Percentiles rank a stretch among this genome's conserved stretches.
These are phyloP conservation scores for Erpobdella octoculata DNA, from an alignment of 2,888 invertebrate species.

Conservation along the genomic window DNA sequence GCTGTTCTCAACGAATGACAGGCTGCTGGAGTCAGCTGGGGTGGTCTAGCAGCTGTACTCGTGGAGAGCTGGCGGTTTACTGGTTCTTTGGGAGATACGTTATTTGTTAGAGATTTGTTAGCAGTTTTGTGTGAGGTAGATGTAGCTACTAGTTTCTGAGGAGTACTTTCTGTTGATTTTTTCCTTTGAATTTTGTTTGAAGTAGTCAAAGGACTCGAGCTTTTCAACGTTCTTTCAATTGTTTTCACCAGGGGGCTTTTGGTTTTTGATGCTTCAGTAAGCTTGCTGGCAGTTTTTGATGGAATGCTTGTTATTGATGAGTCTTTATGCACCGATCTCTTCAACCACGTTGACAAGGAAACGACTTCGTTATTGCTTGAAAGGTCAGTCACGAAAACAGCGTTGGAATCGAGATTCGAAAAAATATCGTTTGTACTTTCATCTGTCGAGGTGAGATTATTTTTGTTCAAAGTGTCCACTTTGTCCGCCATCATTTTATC, in stretches of 20 bases:
- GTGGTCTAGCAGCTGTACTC: neutral
- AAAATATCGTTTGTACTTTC: neutral
- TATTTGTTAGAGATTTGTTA: constrained; percentile 2
- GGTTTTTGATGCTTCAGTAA: neutral
- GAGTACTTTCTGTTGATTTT: no score
- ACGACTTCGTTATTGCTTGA: neutral
- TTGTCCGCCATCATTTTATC: no score
- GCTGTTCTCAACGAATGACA: neutral
- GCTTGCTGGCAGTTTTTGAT: neutral
- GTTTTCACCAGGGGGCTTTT: neutral
- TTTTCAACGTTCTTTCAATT: no score
- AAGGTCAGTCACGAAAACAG: neutral
- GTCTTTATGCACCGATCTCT: neutral
- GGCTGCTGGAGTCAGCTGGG: neutral
- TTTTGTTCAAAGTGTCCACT: no score
- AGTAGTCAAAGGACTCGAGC: no score
- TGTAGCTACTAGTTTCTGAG: neutral
- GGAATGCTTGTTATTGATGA: no score
- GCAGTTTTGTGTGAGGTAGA: neutral
- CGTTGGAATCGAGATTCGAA: neutral
- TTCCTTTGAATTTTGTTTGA: neutral
- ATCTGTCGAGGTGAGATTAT: neutral
- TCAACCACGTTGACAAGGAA: neutral
- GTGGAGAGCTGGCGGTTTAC: neutral
- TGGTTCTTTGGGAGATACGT: no score